phyloP scores from a whole-genome alignment of 2,797 vertebrate genomes.

The Enteromius viviparus region DNA sequence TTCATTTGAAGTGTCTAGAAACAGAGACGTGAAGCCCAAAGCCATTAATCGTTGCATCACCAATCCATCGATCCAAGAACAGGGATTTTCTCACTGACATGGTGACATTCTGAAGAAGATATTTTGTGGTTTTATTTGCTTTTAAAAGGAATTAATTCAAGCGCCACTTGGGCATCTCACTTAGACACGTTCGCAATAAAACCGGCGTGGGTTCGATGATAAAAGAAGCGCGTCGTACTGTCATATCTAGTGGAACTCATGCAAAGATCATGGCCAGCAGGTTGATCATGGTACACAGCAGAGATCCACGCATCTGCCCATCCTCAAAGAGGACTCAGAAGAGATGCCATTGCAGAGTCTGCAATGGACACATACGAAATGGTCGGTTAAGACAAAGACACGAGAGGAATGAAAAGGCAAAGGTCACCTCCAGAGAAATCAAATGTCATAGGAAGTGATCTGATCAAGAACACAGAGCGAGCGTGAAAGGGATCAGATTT shows the following conservation, averaged over 20 bases:
- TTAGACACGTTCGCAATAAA: slow-evolving; percentile 13
- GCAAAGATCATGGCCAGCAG: background rate
- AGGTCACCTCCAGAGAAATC: background rate
- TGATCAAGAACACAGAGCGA: slow-evolving; percentile 8
- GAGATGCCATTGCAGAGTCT: slow-evolving; percentile 10
- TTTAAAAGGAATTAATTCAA: slow-evolving; percentile 11
- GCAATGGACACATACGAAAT: background rate
- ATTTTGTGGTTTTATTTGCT: background rate
- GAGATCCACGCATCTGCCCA: slow-evolving; percentile 1
- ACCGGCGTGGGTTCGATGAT: slow-evolving; percentile 7
- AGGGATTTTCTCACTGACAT: background rate
- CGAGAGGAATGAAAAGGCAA: slow-evolving; percentile 29
- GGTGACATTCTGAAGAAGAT: background rate
- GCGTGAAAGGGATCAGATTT: slow-evolving; percentile 5
- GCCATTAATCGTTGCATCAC: slow-evolving; percentile 38
- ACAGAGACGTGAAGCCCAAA: slow-evolving; percentile 62
- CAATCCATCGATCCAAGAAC: background rate
- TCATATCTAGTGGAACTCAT: slow-evolving; percentile 12
- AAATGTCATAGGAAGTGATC: background rate
- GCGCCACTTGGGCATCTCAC: slow-evolving; percentile 1
- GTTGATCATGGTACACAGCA: background rate
- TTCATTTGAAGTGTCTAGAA: slow-evolving; percentile 73
- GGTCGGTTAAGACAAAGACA: slow-evolving; percentile 33
- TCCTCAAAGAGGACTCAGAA: slow-evolving; percentile 2
- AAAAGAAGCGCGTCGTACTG: background rate